Evolutionary conservation across 2,888 invertebrate genomes (phyloP).

Genomic region (Junonia oenone): DNA sequence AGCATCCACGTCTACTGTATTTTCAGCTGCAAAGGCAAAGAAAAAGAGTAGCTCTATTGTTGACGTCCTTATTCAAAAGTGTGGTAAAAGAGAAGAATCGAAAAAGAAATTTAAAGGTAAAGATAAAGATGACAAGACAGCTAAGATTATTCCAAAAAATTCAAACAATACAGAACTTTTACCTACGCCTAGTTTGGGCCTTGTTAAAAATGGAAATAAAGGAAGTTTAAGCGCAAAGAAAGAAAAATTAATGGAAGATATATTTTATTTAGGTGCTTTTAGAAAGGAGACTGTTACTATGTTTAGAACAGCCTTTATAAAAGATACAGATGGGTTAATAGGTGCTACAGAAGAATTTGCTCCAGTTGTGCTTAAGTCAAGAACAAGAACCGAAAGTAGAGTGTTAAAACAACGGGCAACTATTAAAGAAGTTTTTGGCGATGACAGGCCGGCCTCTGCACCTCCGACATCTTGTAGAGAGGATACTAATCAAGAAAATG

Average conservation of each 20-base stretch:
- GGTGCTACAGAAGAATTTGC: slow-evolving; percentile 82
- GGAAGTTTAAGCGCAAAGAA: slow-evolving; percentile 63
- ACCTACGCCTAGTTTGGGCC: slow-evolving; percentile 82
- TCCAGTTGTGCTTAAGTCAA: slow-evolving; percentile 84
- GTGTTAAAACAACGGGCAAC: slow-evolving; percentile 85
- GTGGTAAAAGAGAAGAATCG: slow-evolving; percentile 78
- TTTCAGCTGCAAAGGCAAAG: slow-evolving; percentile 77
- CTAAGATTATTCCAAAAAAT: slow-evolving; percentile 79
- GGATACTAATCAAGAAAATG: slow-evolving; percentile 51
- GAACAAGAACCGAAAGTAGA: slow-evolving; percentile 87
- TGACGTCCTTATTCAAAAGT: slow-evolving; percentile 83
- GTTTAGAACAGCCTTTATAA: slow-evolving; percentile 83
- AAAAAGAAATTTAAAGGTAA: slow-evolving; percentile 76
- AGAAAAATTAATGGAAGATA: slow-evolving; percentile 76
- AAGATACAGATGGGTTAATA: slow-evolving; percentile 79
- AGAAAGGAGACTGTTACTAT: slow-evolving; percentile 84
- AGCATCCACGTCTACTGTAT: slow-evolving; percentile 83
- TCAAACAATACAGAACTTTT: slow-evolving; percentile 77
- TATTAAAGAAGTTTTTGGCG: slow-evolving; percentile 90
- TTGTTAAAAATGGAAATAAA: slow-evolving; percentile 60
- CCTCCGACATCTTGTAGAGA: slow-evolving; percentile 84
- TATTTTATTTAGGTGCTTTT: slow-evolving; percentile 82
- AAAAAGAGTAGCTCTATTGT: slow-evolving; percentile 80
- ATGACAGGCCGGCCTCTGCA: slow-evolving; percentile 89
- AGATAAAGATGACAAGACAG: slow-evolving; percentile 74